Conservation (phyloP, 2,113 vertebrate genomes). For the Chitala chitala region DNA sequence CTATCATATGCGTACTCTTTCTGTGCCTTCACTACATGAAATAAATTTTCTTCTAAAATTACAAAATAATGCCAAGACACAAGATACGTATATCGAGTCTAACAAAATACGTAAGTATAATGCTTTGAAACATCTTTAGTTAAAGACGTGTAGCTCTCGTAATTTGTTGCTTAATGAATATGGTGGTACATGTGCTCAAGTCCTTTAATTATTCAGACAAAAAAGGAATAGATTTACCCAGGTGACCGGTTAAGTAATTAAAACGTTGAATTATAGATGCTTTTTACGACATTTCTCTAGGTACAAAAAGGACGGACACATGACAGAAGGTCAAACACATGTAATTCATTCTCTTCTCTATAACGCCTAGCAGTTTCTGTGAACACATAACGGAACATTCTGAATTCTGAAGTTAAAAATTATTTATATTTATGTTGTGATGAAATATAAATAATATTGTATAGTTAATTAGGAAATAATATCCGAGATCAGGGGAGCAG, state of each 20-base stretch:
- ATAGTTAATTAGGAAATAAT: neutral
- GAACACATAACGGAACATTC: neutral
- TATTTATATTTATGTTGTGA: neutral
- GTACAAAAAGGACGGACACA: conserved; percentile 5
- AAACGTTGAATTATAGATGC: conserved; percentile 54
- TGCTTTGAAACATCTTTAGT: neutral
- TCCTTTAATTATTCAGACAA: conserved; percentile 54
- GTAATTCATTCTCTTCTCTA: neutral
- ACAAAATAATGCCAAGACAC: neutral
- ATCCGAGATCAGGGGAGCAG: neutral
- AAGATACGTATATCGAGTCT: neutral
- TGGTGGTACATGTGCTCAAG: conserved; percentile 2
- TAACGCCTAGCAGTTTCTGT: neutral
- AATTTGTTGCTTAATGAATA: neutral
- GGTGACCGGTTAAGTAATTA: conserved; percentile 30
- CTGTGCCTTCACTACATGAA: too few relatives aligned
- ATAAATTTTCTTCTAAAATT: neutral
- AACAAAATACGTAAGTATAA: neutral
- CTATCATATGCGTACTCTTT: too few relatives aligned
- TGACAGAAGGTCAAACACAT: neutral
- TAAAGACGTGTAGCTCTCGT: neutral
- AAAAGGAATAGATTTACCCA: conserved; percentile 52
- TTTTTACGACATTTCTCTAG: conserved; percentile 33
- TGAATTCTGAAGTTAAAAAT: neutral
- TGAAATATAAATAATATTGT: neutral